Evolutionary conservation across 64 coral and sea anemone species (phyloP), one percentile per base, ranked within the genome.

Genomic region (Catalaphyllia jardinei): DNA sequence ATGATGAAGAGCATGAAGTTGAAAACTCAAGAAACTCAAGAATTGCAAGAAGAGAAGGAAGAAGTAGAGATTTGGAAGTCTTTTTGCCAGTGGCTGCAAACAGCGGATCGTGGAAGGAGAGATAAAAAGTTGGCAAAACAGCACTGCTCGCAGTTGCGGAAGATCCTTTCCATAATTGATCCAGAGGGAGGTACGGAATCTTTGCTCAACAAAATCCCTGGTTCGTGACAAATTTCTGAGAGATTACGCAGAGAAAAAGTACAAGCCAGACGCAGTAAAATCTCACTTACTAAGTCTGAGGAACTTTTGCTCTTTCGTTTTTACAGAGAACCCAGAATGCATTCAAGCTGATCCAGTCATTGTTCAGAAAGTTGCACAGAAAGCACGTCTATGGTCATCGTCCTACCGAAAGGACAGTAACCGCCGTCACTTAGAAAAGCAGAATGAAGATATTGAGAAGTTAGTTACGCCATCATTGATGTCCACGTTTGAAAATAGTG

Each of bases 221-320:
- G 39, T 75, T 75, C 73, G 73, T 12, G 73, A 75, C 29, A 33
- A 33, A 17, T 75, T 75, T 31, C 31, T 75, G 31, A 35, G 11
- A 33, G 73, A 33, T 75, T 17, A 75, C 18, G 73, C 73, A 38
- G 73, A 75, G 31, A 75, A 75, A 33, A 75, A 13, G 15, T 75
- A 75, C 29, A 31, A 75, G 31, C 73, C 73, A 19, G 73, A 75
- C 18, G 39, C 73, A 12, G 16, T 75, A 12, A 75, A 75, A 46
- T 12, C 73, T 18, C 31, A 75, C 73, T 75, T 75, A 17, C 14
- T 75, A 75, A 75, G 73, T 75, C 73, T 75, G 13, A 33, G 73
- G 30, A 18, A 75, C 31, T 75, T 75, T 38, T 75, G 33, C 29
- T 38, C 29, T 19, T 75, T 75, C 39, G 29, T 75, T 16, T 14